phyloP scores from a whole-genome alignment of 2,113 vertebrate species.

The Delphinus delphis region DNA sequence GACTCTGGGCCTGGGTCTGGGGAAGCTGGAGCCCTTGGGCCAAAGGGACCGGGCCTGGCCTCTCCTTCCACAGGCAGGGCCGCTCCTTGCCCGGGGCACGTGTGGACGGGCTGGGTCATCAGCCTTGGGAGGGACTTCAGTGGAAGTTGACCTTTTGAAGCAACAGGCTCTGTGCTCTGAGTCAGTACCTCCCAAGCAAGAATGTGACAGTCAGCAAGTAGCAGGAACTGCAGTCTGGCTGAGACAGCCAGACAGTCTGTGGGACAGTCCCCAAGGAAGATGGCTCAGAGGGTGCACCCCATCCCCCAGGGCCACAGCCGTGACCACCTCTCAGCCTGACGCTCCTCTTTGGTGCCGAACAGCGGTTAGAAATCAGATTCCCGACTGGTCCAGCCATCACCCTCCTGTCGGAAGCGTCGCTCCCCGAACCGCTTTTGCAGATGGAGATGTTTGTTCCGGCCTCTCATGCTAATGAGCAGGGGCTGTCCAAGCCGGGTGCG shows the following conservation, averaged over 20 bases:
- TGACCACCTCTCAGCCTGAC: accelerated
- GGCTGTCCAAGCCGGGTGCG: not conserved
- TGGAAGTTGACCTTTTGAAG: not conserved
- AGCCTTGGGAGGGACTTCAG: not conserved
- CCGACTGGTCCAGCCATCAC: not conserved
- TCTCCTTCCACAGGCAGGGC: not conserved
- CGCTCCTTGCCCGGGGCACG: accelerated
- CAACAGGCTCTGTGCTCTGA: not conserved
- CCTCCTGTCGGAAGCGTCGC: accelerated
- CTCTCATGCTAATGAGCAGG: accelerated
- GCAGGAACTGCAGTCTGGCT: not conserved
- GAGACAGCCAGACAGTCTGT: not conserved
- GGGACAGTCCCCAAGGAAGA: not conserved
- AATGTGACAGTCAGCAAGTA: not conserved
- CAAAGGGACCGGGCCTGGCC: not conserved
- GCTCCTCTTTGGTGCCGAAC: accelerated
- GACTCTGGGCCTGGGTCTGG: not conserved
- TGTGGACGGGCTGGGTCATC: not conserved
- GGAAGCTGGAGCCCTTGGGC: not conserved
- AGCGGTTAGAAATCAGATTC: not conserved
- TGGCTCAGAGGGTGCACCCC: accelerated
- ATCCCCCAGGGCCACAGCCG: accelerated
- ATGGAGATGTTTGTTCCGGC: accelerated
- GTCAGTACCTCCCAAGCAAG: not conserved
- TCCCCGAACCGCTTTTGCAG: accelerated